Conservation (phyloP, 2,888 invertebrate species). For the Meiosimyza platycephala region DNA sequence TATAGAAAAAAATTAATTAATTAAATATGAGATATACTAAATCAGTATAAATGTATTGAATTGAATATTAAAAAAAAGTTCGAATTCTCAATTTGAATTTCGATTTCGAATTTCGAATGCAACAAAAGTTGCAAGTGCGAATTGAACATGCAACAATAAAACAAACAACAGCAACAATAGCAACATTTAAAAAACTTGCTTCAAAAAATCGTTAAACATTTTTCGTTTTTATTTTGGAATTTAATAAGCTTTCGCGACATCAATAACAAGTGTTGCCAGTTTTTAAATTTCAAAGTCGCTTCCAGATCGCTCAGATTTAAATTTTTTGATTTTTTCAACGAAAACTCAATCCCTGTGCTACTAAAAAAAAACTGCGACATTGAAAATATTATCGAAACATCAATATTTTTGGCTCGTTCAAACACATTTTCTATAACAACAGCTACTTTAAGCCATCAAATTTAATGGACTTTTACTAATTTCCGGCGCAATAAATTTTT, state of each 20-base stretch:
- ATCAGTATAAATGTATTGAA: background rate
- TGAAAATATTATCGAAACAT: background rate
- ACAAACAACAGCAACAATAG: background rate
- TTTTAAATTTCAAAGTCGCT: no score
- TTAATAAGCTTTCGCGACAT: no score
- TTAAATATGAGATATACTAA: background rate
- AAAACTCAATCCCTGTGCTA: no score
- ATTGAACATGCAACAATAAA: constrained; percentile 12
- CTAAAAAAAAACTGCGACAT: no score
- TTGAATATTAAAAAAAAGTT: background rate
- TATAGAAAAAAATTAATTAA: background rate
- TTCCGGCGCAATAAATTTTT: no score
- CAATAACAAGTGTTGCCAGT: no score
- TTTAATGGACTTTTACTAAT: no score
- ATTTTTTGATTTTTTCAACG: no score
- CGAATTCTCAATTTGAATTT: background rate
- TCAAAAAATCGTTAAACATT: no score
- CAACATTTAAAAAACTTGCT: background rate
- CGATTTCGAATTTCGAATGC: background rate
- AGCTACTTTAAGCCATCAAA: background rate
- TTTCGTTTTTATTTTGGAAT: no score
- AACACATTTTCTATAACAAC: background rate
- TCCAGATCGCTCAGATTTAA: no score
- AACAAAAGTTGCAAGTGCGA: constrained; percentile 28
- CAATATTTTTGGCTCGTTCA: background rate